phyloP scores from a whole-genome alignment of 2,888 invertebrate genomes.

The Fragum sueziense region DNA sequence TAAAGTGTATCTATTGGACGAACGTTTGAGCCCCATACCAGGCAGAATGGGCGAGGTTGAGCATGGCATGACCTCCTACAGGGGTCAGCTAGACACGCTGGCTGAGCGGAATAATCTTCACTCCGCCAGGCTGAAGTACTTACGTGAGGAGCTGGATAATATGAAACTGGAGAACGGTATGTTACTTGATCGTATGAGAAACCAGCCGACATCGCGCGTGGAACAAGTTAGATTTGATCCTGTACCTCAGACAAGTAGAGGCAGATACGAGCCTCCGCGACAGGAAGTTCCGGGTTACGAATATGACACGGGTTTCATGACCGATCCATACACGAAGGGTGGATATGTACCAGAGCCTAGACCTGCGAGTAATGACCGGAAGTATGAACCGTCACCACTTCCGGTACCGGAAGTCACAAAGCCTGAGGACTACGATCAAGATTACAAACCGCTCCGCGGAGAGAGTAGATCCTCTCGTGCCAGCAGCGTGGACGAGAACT shows the following conservation, averaged over 20 bases:
- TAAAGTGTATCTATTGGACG: slow-evolving; percentile 28
- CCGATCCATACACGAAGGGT: background rate
- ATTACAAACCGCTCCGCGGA: background rate
- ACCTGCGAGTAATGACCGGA: background rate
- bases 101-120: slow-evolving; percentile 39
- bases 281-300: background rate
- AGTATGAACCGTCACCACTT: background rate
- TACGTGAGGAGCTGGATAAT: slow-evolving; percentile 44
- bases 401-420: background rate
- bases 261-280: background rate
- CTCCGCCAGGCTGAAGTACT: slow-evolving; percentile 32
- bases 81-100: slow-evolving; percentile 30
- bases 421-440: background rate
- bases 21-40: slow-evolving; percentile 27
- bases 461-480: slow-evolving; percentile 15
- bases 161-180: slow-evolving; percentile 45
- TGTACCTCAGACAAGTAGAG: background rate
- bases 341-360: background rate
- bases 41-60: slow-evolving; percentile 27
- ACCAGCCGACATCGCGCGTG: background rate
- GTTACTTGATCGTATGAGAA: background rate
- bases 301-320: background rate
- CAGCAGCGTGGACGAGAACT: slow-evolving; percentile 7
- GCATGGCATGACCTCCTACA: slow-evolving; percentile 2
- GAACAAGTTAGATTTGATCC: background rate